A percentile compares a stretch with the other conserved stretches of the same genome.
Evolutionary conservation across 37 sponge, comb jelly and placozoan species (phyloP).

Genomic region (Theonella swinhoei): DNA sequence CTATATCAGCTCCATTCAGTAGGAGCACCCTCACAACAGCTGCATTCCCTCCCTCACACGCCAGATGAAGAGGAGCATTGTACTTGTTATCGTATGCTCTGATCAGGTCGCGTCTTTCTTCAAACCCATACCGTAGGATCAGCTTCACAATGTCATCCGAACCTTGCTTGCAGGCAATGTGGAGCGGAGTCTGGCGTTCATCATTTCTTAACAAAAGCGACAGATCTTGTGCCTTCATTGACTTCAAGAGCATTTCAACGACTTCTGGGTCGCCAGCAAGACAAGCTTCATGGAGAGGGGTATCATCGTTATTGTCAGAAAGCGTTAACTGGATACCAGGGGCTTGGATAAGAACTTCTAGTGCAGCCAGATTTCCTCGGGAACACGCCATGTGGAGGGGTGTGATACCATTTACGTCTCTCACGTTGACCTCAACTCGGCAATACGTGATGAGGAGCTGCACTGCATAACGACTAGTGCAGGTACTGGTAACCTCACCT

Average conservation of each 20-base stretch:
- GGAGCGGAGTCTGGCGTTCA: conserved; percentile 50
- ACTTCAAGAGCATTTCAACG: conserved; percentile 59
- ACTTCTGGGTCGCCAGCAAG: conserved; percentile 52
- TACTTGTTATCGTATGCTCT: conserved; percentile 50
- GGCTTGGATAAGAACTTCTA: conserved; percentile 45
- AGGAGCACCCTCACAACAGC: not conserved
- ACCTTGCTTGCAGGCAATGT: conserved; percentile 78
- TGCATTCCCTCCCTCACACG: not conserved
- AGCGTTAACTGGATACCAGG: conserved; percentile 13
- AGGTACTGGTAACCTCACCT: conserved; percentile 18
- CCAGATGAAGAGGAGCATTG: conserved; percentile 3
- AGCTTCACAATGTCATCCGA: conserved; percentile 72
- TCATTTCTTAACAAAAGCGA: too few relatives aligned
- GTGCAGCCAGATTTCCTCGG: conserved; percentile 69
- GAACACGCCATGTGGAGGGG: conserved; percentile 85
- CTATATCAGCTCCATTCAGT: not conserved
- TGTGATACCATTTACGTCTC: conserved; percentile 64
- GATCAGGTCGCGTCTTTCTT: conserved; percentile 19
- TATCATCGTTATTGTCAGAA: conserved; percentile 66
- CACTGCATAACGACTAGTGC: conserved; percentile 33
- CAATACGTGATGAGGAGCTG: conserved; percentile 39
- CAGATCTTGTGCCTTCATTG: not conserved
- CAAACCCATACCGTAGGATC: conserved; percentile 31
- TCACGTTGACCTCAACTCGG: conserved; percentile 12
- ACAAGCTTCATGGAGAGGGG: conserved; percentile 89